Percentiles rank a stretch among this genome's conserved stretches.
These are phyloP conservation scores for Pristionchus arcanus DNA, from an alignment of 2,888 invertebrate genomes.

Conservation along the genomic window DNA sequence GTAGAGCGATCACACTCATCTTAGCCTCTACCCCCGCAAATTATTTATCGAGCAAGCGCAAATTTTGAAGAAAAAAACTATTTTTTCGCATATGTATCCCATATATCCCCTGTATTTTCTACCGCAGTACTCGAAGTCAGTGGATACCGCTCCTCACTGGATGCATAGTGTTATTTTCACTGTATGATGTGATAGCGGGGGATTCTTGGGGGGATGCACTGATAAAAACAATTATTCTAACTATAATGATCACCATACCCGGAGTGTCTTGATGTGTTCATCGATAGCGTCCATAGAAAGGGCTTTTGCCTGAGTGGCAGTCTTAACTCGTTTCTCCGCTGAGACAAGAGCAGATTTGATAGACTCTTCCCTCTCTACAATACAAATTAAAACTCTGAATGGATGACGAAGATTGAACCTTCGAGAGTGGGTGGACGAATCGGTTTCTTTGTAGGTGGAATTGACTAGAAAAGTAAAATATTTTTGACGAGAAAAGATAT, in stretches of 20 bases:
- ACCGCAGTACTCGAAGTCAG: too few species aligned
- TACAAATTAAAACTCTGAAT: neutral
- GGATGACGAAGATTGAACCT: neutral
- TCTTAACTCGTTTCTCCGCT: conserved; percentile 67
- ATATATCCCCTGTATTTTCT: too few species aligned
- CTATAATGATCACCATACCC: neutral
- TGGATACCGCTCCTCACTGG: too few species aligned
- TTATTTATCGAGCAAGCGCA: too few species aligned
- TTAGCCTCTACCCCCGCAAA: too few species aligned
- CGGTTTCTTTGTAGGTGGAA: neutral
- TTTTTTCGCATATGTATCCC: too few species aligned
- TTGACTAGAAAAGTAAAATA: neutral
- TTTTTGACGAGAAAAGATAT: neutral
- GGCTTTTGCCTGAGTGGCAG: conserved; percentile 71
- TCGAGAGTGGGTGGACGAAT: conserved; percentile 32
- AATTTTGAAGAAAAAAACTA: too few species aligned
- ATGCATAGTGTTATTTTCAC: too few species aligned
- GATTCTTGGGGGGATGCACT: too few species aligned
- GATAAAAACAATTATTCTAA: neutral
- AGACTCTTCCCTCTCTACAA: conserved; percentile 36
- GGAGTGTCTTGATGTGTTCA: conserved; percentile 46
- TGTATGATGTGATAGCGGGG: too few species aligned
- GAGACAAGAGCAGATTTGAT: conserved; percentile 61
- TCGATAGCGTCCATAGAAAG: conserved; percentile 68
- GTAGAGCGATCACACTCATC: too few species aligned